These are phyloP conservation scores for Lamellibrachia satsuma DNA, from an alignment of 2,888 invertebrate genomes.

Conservation along the genomic window DNA sequence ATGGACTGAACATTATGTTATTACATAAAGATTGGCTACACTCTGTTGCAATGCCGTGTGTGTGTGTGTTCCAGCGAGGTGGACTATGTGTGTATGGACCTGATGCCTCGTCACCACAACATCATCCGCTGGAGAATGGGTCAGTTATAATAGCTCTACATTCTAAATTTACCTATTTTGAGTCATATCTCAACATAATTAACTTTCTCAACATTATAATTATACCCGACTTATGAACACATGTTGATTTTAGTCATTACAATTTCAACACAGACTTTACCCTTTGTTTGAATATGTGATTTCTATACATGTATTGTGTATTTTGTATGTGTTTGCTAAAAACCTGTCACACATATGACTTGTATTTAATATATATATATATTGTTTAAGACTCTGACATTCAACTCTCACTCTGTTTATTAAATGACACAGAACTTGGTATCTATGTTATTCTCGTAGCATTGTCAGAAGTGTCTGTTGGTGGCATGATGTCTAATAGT, in stretches of 20 bases:
- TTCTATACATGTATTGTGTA: not conserved
- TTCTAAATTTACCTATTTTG: too few relatives aligned
- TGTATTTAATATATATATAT: too few relatives aligned
- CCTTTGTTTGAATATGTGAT: not conserved
- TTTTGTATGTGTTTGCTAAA: not conserved
- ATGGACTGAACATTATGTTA: not conserved
- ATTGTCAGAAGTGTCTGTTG: too few relatives aligned
- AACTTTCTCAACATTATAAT: not conserved
- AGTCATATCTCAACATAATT: not conserved
- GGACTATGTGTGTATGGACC: conserved; percentile 96
- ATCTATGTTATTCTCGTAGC: too few relatives aligned
- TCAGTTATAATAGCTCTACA: conserved; percentile 39
- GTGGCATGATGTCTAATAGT: not conserved
- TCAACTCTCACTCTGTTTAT: too few relatives aligned
- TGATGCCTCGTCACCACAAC: conserved; percentile 94
- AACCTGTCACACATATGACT: not conserved
- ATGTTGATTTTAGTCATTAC: not conserved
- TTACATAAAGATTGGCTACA: not conserved
- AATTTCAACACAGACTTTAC: not conserved
- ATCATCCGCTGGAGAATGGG: conserved; percentile 81
- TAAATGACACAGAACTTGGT: too few relatives aligned
- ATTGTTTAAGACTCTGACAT: too few relatives aligned
- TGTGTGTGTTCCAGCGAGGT: conserved; percentile 78
- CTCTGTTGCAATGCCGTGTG: not conserved
- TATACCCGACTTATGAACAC: not conserved